Conservation (phyloP, 2,888 invertebrate species). For the Acleris holmiana region DNA sequence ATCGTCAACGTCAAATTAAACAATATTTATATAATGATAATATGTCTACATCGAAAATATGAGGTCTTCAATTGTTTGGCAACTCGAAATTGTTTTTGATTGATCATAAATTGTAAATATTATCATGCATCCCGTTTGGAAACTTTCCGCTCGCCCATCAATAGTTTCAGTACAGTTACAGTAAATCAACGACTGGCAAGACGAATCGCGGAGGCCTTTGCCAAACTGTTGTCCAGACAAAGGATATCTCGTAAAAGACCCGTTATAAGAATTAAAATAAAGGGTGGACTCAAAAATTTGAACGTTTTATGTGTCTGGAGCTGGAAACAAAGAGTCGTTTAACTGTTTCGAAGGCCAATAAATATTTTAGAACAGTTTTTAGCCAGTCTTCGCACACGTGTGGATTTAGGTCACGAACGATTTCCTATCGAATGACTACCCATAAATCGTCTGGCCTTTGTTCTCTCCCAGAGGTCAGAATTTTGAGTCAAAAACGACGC, state of each 20-base stretch:
- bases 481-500: not conserved
- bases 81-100: too few relatives aligned
- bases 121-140: too few relatives aligned
- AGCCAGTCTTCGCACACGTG: constrained; percentile 61
- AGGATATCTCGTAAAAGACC: constrained; percentile 51
- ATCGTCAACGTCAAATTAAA: too few relatives aligned
- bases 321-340: constrained; percentile 67
- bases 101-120: too few relatives aligned
- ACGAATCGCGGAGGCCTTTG: constrained; percentile 6
- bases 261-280: constrained; percentile 62
- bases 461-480: constrained; percentile 13
- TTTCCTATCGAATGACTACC: constrained; percentile 9
- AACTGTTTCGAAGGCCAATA: constrained; percentile 64
- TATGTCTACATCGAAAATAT: too few relatives aligned
- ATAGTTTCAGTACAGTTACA: not conserved
- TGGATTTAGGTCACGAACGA: constrained; percentile 58
- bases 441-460: constrained; percentile 23
- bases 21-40: too few relatives aligned
- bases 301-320: constrained; percentile 75
- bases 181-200: not conserved
- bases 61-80: too few relatives aligned
- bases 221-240: constrained; percentile 22
- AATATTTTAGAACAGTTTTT: constrained; percentile 67
- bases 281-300: constrained; percentile 60
- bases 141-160: too few relatives aligned